Evolutionary conservation across 2,797 vertebrate species (phyloP), one percentile per base, ranked within the genome.

Genomic region (Notolabrus celidotus): DNA sequence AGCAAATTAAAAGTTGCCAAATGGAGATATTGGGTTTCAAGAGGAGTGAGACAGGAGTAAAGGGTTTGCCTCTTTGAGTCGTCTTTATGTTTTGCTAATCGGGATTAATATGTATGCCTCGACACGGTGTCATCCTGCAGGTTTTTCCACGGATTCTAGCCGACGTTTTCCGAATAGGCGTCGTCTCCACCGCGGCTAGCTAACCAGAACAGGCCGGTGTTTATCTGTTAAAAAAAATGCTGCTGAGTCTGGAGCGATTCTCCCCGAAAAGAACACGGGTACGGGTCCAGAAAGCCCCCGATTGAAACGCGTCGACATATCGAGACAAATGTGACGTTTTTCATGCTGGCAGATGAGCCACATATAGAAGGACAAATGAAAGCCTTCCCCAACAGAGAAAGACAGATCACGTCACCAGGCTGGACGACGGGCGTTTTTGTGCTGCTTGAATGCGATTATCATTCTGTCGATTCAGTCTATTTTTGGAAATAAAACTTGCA

Each of bases 21-120:
- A 97, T 96, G 95, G 96, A 97, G 97, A 97, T 97, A 99, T 98
- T 99, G 97, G 96, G 97, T 99, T 99, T 98, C 97, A 98, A 96
- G 94, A 95, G 88, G 94, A 95, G 95, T 95, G 93, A 95, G 94
- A 95, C 93, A 91, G 92, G 93, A 95, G 93, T 93, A 90, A 89
- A 90, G 94, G 95, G 90, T 93, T 94, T 88, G 93, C 91, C 93
- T 94, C 87, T 90, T 93, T 83, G 85, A 78, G 80, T 91, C 91
- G 92, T 93, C 92, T 94, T 93, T 89, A 89, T 94, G 93, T 92
- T 87, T 92, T 92, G 93, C 92, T 92, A 93, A 94, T 92, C 86
- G 85, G 80, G 93, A 94, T 92, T 93, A 92, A 94, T 91, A 92
- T 92, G 88, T 90, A 88, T 79, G 86, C 69, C 79, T 79, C 72